phyloP scores from a whole-genome alignment of 2,797 vertebrate genomes.

The Chelonia mydas region DNA sequence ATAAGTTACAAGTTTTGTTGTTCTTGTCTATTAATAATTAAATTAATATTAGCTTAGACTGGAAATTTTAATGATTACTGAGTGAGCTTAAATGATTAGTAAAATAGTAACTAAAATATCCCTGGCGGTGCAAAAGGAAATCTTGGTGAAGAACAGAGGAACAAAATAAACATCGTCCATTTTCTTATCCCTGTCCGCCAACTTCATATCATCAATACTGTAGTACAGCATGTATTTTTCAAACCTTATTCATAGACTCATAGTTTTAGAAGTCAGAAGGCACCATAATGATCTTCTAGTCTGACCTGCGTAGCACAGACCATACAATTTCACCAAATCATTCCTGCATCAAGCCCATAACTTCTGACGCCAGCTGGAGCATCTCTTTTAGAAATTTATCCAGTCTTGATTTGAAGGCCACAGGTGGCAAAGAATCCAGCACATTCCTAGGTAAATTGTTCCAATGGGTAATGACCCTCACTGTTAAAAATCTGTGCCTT shows the following conservation, averaged over 20 bases:
- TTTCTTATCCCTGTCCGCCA: neutral
- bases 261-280: neutral
- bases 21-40: neutral
- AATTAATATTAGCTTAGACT: neutral
- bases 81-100: neutral
- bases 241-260: neutral
- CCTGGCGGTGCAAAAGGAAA: neutral
- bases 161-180: neutral
- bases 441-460: neutral
- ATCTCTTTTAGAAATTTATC: neutral
- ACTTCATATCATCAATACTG: neutral
- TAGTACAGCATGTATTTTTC: neutral
- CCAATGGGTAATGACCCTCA: neutral
- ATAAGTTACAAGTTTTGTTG: constrained; percentile 28
- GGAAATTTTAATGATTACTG: neutral
- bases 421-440: neutral
- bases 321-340: neutral
- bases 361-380: neutral
- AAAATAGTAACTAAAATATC: constrained; percentile 20
- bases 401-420: neutral
- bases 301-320: neutral
- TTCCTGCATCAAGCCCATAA: neutral
- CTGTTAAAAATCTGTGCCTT: neutral
- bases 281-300: neutral
- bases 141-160: neutral